Evolutionary conservation across 37 sponge, comb jelly and placozoan species (phyloP).

Genomic region (Chondrosia reniformis): DNA sequence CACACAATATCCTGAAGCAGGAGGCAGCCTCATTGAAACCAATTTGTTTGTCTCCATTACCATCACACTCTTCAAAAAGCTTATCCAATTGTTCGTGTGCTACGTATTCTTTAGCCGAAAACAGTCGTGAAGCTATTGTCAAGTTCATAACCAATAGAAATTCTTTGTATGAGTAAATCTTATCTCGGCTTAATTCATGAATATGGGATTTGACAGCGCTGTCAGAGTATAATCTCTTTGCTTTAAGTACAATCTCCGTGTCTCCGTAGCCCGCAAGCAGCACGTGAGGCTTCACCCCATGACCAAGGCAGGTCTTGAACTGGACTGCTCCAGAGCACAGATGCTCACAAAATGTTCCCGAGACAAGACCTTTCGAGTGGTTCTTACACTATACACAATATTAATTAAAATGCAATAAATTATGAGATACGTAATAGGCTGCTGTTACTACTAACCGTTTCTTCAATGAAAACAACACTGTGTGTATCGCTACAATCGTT

Average conservation of each 20-base stretch:
- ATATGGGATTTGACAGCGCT: background rate
- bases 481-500: too few relatives aligned
- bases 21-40: slow-evolving; percentile 29
- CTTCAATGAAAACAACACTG: too few relatives aligned
- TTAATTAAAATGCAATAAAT: too few relatives aligned
- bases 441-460: too few relatives aligned
- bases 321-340: slow-evolving; percentile 37
- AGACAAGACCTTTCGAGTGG: slow-evolving; percentile 29
- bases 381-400: slow-evolving; percentile 40
- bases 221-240: background rate
- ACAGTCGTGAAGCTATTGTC: background rate
- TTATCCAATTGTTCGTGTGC: slow-evolving; percentile 9
- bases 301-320: slow-evolving; percentile 49
- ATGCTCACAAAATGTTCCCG: slow-evolving; percentile 51
- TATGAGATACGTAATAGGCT: too few relatives aligned
- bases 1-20: slow-evolving; percentile 44
- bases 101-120: background rate
- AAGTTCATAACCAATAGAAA: background rate
- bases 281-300: slow-evolving; percentile 61
- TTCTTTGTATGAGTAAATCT: background rate
- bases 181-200: background rate
- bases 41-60: slow-evolving; percentile 27
- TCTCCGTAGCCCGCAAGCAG: slow-evolving; percentile 39
- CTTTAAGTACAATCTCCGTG: slow-evolving; percentile 35
- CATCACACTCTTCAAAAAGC: slow-evolving; percentile 50